Evolutionary conservation across 1,140 invertebrate genomes (phyloP), one percentile per base, ranked within the genome.

Genomic region (Yoshiicerus persimilis): DNA sequence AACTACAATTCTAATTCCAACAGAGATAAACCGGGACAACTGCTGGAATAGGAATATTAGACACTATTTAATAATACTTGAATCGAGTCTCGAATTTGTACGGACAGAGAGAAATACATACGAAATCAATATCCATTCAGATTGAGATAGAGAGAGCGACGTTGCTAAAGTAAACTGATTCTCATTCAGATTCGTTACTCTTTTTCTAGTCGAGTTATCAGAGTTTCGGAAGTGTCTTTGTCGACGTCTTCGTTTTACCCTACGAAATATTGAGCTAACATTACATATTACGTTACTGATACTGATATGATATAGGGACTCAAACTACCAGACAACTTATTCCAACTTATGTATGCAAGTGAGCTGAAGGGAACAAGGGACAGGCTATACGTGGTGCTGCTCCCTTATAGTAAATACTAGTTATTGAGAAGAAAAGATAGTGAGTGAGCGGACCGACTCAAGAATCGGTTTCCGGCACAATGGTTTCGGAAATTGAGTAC

Each of bases 401-500:
- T n/a, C n/a, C n/a, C 20, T 5, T 56, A 56, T n/a, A n/a, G n/a
- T 56, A 56, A n/a, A 56, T 13, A 1, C 47, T 80, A 80, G 75
- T 80, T 80, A 80, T 36, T 16, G 75, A 23, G 75, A 34, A 56
- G 47, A 56, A 56, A 80, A 80, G 75, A 80, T 80, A 80, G 32
- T 80, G 75, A 36, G 75, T 36, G 66, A 70, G 66, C 30, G 11
- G 75, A 80, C 75, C 75, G 75, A 80, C 34, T 80, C 75, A 36
- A 47, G 83, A 85, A 47, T 85, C 83, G 83, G 83, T 85, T 85
- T 85, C 83, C 83, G 83, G 83, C 83, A 85, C 83, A 85, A 85
- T 85, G 83, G 83, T 85, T 85, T 85, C 83, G 83, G 83, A 85
- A 85, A 85, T 85, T 85, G 83, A 85, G 83, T 85, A 47, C 83